These are phyloP conservation scores for Thera britannica DNA, from an alignment of 2,888 invertebrate species.

Conservation along the genomic window DNA sequence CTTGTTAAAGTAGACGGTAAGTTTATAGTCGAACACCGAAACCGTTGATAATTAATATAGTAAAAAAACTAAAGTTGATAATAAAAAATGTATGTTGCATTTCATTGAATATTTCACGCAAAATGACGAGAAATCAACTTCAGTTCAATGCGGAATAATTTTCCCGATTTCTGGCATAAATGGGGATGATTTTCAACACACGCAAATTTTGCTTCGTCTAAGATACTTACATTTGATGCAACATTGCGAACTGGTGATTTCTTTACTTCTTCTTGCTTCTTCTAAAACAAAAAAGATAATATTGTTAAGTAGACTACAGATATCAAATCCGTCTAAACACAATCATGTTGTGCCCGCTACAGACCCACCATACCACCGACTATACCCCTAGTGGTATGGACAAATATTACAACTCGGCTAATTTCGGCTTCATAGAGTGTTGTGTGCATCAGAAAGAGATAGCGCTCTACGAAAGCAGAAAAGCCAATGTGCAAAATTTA, in stretches of 20 bases:
- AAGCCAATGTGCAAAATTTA: no score
- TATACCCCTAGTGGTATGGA: no score
- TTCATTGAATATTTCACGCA: conserved; percentile 64
- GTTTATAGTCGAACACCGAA: no score
- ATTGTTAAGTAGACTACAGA: background rate
- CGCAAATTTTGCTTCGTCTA: background rate
- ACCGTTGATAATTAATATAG: no score
- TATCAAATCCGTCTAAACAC: no score
- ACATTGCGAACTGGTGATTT: conserved; percentile 52
- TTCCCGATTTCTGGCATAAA: conserved; percentile 76
- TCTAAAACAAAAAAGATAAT: conserved; percentile 53
- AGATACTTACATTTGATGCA: conserved; percentile 57
- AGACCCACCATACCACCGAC: no score
- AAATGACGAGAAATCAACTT: conserved; percentile 61
- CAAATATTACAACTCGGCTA: no score
- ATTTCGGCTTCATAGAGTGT: no score
- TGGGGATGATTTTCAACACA: conserved; percentile 54
- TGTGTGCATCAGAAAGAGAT: no score
- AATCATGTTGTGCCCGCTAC: no score
- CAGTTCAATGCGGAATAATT: conserved; percentile 62
- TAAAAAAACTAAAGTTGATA: background rate
- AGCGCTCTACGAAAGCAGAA: no score
- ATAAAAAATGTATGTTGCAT: conserved; percentile 53
- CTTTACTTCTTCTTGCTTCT: conserved; percentile 73
- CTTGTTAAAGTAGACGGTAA: no score